A percentile compares a stretch with the other conserved stretches of the same genome.
phyloP scores from a whole-genome alignment of 2,888 invertebrate genomes.

The Ornithoptera alexandrae region DNA sequence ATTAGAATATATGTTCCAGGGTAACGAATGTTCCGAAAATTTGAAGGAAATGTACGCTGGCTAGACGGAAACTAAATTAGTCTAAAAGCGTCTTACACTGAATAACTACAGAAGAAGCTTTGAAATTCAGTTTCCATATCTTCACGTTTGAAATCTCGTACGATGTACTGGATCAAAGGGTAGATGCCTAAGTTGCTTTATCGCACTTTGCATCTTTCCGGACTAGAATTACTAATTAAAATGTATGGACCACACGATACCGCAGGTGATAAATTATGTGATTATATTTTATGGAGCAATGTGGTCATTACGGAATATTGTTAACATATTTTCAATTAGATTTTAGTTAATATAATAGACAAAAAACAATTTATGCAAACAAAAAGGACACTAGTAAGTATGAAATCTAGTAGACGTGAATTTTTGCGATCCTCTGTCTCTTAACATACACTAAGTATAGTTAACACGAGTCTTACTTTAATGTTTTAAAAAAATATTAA shows the following conservation, averaged over 20 bases:
- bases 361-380: too few relatives aligned
- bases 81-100: neutral
- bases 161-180: neutral
- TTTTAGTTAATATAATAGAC: too few relatives aligned
- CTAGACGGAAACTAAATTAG: neutral
- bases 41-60: neutral
- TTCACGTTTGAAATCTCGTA: constrained; percentile 2
- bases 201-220: neutral
- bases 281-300: neutral
- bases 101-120: neutral
- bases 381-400: too few relatives aligned
- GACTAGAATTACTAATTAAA: neutral
- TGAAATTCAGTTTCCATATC: neutral
- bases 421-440: too few relatives aligned
- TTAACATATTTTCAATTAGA: too few relatives aligned
- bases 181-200: neutral
- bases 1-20: neutral
- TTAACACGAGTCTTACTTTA: too few relatives aligned
- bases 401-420: too few relatives aligned
- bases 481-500: too few relatives aligned
- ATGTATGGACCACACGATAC: neutral
- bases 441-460: too few relatives aligned
- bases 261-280: neutral
- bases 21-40: neutral
- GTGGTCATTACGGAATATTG: too few relatives aligned